Base-by-base conservation (phyloP, 2,797 vertebrate genomes). In the Okamejei kenojei region DNA sequence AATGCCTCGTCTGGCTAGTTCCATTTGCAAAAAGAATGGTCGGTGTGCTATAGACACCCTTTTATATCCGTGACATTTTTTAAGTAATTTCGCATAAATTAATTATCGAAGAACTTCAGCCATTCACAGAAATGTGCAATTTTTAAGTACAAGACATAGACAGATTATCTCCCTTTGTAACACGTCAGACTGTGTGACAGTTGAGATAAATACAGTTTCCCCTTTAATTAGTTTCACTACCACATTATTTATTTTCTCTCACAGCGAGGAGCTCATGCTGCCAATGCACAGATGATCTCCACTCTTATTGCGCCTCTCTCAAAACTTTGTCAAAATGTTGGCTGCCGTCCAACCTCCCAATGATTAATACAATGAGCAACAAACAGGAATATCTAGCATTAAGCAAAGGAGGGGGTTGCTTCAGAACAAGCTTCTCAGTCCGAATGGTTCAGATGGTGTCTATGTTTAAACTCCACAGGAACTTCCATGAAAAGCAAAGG, bases 241-340 rank as follows among this genome's bases (percentile, higher is more conserved):
- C 90, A 74, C 23, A 2, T 91, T 91, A 71, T 73, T 90, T 71
- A 74, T 91, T 74, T 91, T 74, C 90, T 54, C 68, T 91, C 26
- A 13, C 7, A 54, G 21, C 29, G 35, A 38, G 86, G 35, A 71
- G 17, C 61, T 17, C 2, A 2, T 54, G n/a, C 84, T 65, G 61
- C n/a, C 61, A 88, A 61, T 26, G 38, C 54, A 7, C 65, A 90
- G 32, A 45, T n/a, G 45, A 65, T 65, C n/a, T 11, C 58, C n/a
- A n/a, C 13, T 63, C 29, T 63, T 63, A 17, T 54, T 63, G 54
- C 0, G 8, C 19, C 17, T 88, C 61, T 88, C 65, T 65, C 63
- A 32, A 65, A 88, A 88, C 26, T 9, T 63, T 6, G 19, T 15
- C 7, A 88, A 7, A 32, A 88, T 29, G 7, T 65, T 61, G 0